phyloP scores from a whole-genome alignment of 2,888 invertebrate species.

The Acleris literana region DNA sequence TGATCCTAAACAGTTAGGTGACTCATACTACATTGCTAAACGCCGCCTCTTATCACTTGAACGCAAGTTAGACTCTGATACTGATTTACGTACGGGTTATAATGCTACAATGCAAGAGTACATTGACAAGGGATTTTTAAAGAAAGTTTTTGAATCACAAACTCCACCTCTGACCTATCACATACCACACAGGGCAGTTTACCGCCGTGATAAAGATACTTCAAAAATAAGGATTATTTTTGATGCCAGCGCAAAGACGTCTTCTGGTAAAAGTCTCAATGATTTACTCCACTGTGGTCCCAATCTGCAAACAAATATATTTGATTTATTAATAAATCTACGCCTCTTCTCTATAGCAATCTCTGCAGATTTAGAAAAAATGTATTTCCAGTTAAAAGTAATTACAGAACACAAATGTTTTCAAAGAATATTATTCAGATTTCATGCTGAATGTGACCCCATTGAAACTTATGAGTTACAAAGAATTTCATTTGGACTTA shows the following conservation, averaged over 20 bases:
- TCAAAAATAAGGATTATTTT: neutral
- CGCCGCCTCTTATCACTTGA: slow-evolving; percentile 10
- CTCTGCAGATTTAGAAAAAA: slow-evolving; percentile 33
- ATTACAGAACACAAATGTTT: slow-evolving; percentile 20
- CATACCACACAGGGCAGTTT: neutral
- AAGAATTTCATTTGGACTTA: slow-evolving; percentile 14
- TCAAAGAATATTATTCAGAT: slow-evolving; percentile 19
- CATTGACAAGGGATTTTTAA: slow-evolving; percentile 2
- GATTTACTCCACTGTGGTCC: neutral
- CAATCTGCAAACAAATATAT: slow-evolving; percentile 14
- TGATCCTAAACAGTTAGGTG: slow-evolving; percentile 4
- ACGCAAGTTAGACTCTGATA: slow-evolving; percentile 1
- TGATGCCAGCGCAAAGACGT: neutral
- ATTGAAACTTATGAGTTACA: slow-evolving; percentile 28
- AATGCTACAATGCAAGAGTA: slow-evolving; percentile 1
- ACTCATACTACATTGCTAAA: slow-evolving; percentile 14
- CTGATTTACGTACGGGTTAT: neutral
- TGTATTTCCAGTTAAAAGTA: slow-evolving; percentile 33
- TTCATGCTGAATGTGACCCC: neutral
- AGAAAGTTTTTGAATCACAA: neutral
- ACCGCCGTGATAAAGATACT: slow-evolving; percentile 1
- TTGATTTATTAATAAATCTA: slow-evolving; percentile 5
- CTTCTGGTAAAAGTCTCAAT: slow-evolving; percentile 19
- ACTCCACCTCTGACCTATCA: neutral
- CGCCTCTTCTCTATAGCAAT: slow-evolving; percentile 20